Percentiles rank a stretch among this genome's conserved stretches.
Evolutionary conservation across 2,797 vertebrate species (phyloP).

Genomic region (Tachyglossus aculeatus): DNA sequence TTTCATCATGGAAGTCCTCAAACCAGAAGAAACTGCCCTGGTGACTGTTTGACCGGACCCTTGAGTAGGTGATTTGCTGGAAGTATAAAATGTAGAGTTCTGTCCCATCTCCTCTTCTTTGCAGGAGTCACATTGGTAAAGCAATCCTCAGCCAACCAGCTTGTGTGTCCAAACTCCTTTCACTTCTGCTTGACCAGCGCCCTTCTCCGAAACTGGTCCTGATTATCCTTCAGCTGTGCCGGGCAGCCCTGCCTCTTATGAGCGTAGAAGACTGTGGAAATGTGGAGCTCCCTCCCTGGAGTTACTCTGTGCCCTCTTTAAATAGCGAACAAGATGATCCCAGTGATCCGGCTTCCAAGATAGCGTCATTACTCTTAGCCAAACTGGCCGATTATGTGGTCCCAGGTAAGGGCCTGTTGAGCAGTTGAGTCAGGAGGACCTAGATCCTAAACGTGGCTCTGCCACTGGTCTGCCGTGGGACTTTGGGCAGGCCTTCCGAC

Average conservation of each 20-base stretch:
- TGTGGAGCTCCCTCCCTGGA: slow-evolving; percentile 95
- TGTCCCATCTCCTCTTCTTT: not conserved
- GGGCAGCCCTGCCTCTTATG: slow-evolving; percentile 96
- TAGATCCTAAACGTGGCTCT: accelerated
- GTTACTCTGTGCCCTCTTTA: slow-evolving; percentile 91
- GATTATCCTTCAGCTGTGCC: slow-evolving; percentile 95
- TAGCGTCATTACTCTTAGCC: slow-evolving; percentile 91
- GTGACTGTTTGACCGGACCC: not conserved
- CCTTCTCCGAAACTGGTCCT: slow-evolving; percentile 98
- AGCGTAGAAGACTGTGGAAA: slow-evolving; percentile 98
- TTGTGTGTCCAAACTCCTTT: slow-evolving; percentile 97
- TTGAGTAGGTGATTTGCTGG: not conserved
- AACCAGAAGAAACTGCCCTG: not conserved
- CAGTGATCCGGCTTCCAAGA: slow-evolving; percentile 94
- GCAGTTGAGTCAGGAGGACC: too few species aligned
- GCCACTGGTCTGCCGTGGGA: not conserved
- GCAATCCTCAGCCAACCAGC: slow-evolving; percentile 98
- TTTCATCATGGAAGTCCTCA: not conserved
- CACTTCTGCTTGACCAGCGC: slow-evolving; percentile 94
- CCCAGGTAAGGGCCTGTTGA: slow-evolving; percentile 82
- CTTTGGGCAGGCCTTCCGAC: not conserved
- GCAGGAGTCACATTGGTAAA: slow-evolving; percentile 97
- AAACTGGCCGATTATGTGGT: slow-evolving; percentile 98
- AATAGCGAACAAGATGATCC: slow-evolving; percentile 94
- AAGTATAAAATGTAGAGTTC: not conserved